Evolutionary conservation across 2,113 vertebrate genomes (phyloP).

Genomic region (Protobothrops mucrosquamatus): DNA sequence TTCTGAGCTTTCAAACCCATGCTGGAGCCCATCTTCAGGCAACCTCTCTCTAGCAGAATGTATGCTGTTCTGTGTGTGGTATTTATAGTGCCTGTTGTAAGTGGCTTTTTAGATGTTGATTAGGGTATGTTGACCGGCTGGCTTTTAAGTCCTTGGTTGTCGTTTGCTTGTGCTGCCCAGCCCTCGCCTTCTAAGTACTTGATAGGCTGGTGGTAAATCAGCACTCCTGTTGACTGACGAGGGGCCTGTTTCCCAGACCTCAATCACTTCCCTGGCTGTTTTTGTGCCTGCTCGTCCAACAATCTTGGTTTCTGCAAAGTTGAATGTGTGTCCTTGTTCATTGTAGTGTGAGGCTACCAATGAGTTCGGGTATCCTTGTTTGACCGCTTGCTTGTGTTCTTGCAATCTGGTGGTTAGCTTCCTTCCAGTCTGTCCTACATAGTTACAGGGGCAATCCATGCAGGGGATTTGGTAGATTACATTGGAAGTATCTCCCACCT

Average conservation of each 20-base stretch:
- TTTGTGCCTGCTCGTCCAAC: background rate
- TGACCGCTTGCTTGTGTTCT: background rate
- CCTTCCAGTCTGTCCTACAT: too few relatives aligned
- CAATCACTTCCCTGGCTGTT: background rate
- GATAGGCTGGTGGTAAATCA: background rate
- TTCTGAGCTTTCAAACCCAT: background rate
- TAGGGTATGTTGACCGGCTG: background rate
- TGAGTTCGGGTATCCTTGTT: background rate
- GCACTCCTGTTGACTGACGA: background rate
- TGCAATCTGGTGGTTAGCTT: background rate
- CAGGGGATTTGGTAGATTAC: too few relatives aligned
- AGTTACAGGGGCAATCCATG: too few relatives aligned
- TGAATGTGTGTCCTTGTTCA: background rate
- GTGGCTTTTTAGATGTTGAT: background rate
- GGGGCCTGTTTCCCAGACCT: background rate
- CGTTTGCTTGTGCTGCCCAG: background rate
- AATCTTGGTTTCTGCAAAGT: background rate
- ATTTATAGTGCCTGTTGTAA: background rate
- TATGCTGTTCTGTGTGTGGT: background rate
- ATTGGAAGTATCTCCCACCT: too few relatives aligned
- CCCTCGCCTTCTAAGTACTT: background rate
- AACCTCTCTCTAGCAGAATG: background rate
- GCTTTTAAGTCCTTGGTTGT: background rate
- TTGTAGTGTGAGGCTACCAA: background rate
- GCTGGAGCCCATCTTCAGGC: background rate